Evolutionary conservation across 2,113 vertebrate genomes (phyloP).

Genomic region (Rhodinocichla rosea): DNA sequence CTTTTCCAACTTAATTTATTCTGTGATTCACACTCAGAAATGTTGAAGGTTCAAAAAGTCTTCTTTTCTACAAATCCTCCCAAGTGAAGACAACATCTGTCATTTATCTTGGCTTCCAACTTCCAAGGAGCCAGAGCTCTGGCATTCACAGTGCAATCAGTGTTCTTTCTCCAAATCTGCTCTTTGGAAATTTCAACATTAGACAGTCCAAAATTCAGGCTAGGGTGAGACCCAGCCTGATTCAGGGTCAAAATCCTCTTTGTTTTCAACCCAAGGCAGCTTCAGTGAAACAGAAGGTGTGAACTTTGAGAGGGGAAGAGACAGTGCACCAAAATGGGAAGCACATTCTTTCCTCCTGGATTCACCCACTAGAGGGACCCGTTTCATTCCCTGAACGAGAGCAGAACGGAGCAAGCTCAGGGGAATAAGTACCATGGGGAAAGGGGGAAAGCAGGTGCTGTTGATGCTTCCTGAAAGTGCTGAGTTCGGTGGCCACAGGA

Average conservation of each 20-base stretch:
- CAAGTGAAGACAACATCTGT: not conserved
- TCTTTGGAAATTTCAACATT: not conserved
- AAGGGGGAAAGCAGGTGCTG: not conserved
- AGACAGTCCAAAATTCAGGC: not conserved
- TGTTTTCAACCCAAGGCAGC: not conserved
- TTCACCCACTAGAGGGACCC: not conserved
- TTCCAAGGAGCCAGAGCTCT: not conserved
- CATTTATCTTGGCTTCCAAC: not conserved
- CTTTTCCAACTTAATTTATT: not conserved
- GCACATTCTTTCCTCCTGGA: not conserved
- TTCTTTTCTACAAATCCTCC: not conserved
- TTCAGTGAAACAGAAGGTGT: not conserved
- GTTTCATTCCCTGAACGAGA: not conserved
- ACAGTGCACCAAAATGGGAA: accelerated
- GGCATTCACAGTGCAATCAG: not conserved
- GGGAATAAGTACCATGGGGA: not conserved
- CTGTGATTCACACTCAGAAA: not conserved
- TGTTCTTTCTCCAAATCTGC: not conserved
- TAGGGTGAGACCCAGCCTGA: not conserved
- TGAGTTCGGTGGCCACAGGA: not conserved
- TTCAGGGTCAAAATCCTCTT: not conserved
- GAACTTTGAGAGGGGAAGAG: not conserved
- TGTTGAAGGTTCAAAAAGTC: not conserved
- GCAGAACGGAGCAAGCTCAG: not conserved
- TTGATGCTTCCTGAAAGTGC: not conserved